These are phyloP conservation scores for Plebejus melissa DNA, from an alignment of 2,888 invertebrate species.

Conservation along the genomic window DNA sequence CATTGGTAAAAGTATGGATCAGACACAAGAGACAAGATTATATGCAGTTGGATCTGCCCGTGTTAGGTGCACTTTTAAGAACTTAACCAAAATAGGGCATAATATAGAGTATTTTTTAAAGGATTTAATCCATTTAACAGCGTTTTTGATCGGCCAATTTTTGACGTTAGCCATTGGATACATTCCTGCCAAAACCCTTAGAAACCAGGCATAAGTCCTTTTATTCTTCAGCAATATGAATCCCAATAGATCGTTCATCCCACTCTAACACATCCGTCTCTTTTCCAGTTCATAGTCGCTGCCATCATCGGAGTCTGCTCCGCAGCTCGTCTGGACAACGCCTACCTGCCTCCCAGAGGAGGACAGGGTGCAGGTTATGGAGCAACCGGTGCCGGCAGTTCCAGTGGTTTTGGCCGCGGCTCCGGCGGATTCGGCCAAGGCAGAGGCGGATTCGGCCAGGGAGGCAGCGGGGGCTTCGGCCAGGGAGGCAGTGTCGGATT, in stretches of 20 bases:
- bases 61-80: too few relatives aligned
- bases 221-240: not conserved
- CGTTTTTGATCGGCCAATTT: too few relatives aligned
- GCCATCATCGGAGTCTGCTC: constrained; percentile 67
- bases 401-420: constrained; percentile 38
- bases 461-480: constrained; percentile 37
- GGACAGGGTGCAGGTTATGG: constrained; percentile 64
- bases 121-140: too few relatives aligned
- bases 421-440: constrained; percentile 37
- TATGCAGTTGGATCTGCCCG: too few relatives aligned
- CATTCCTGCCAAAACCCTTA: not conserved
- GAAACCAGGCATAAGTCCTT: not conserved
- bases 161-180: too few relatives aligned
- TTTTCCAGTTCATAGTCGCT: constrained; percentile 62
- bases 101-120: too few relatives aligned
- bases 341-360: constrained; percentile 72
- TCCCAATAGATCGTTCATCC: not conserved
- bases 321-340: constrained; percentile 71
- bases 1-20: not conserved
- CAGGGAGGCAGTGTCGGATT: constrained; percentile 39
- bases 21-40: too few relatives aligned
- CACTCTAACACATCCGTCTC: not conserved
- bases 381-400: constrained; percentile 36
- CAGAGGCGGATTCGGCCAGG: constrained; percentile 38
- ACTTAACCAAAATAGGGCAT: too few relatives aligned